Percentiles rank a stretch among this genome's conserved stretches.
Conservation (phyloP, 2,113 vertebrate species). For the Pao palembangensis region DNA sequence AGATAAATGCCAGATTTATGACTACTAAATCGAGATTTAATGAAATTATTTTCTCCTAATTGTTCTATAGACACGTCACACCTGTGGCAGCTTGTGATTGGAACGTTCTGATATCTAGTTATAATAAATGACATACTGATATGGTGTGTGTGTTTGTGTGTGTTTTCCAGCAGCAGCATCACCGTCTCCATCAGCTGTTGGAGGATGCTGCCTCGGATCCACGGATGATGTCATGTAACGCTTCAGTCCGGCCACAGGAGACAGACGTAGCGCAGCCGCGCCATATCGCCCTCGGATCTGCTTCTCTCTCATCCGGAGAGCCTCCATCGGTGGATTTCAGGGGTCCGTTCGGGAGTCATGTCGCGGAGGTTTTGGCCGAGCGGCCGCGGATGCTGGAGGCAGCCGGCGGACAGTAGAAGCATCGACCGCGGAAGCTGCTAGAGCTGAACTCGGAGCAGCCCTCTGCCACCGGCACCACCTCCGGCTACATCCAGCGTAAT, state of each 20-base stretch:
- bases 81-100: too few species aligned
- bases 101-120: too few species aligned
- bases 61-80: too few species aligned
- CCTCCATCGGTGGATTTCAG: background rate
- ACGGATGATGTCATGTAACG: constrained; percentile 79
- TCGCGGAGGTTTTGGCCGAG: constrained; percentile 6
- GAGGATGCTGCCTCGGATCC: constrained; percentile 66
- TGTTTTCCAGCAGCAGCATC: constrained; percentile 30
- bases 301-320: too few species aligned
- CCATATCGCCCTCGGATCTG: background rate
- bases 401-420: constrained; percentile 25
- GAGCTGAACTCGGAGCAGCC: constrained; percentile 16
- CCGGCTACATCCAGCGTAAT: constrained; percentile 11
- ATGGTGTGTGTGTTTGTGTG: too few species aligned
- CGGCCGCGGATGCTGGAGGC: constrained; percentile 16
- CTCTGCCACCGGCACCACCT: background rate
- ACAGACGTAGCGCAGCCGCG: constrained; percentile 1
- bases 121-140: too few species aligned
- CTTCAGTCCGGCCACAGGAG: constrained; percentile 10
- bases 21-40: too few species aligned
- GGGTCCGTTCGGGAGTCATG: constrained; percentile 15
- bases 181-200: constrained; percentile 41
- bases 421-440: constrained; percentile 43
- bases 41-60: too few species aligned
- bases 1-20: too few species aligned